Conservation (phyloP, 2,888 invertebrate genomes). For the Lochmaea crataegi region DNA sequence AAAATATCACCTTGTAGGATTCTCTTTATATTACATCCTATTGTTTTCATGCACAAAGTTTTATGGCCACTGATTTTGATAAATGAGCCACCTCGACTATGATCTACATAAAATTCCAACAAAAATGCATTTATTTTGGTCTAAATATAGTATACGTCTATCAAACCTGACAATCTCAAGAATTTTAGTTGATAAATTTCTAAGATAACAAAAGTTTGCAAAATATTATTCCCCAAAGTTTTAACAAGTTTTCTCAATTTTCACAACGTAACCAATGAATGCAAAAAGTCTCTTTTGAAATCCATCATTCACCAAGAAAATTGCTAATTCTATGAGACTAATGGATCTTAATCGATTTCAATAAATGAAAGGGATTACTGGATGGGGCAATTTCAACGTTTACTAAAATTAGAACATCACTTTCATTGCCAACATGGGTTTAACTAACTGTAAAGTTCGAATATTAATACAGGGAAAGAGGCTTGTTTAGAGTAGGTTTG, state of each 20-base stretch:
- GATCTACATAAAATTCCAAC: neutral
- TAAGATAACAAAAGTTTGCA: neutral
- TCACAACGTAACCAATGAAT: neutral
- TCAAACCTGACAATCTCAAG: neutral
- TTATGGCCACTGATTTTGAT: no score
- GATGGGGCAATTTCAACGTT: constrained; percentile 1
- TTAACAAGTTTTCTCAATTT: neutral
- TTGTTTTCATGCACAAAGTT: no score
- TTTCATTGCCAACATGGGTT: neutral
- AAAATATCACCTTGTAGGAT: no score
- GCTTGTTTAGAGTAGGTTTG: neutral
- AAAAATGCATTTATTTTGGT: neutral
- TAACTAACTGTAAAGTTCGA: constrained; percentile 6
- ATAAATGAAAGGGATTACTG: constrained; percentile 2
- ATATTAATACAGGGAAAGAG: neutral
- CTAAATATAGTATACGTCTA: neutral
- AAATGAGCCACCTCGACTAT: no score
- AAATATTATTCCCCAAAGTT: neutral
- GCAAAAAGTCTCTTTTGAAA: neutral
- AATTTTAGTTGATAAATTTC: neutral
- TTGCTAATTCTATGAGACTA: constrained; percentile 17
- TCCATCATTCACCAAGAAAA: neutral
- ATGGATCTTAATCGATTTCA: constrained; percentile 20
- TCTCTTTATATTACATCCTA: no score
- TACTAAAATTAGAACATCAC: neutral